These are phyloP conservation scores for Neotragus moschatus DNA, from an alignment of 2,113 vertebrate species.

Conservation along the genomic window DNA sequence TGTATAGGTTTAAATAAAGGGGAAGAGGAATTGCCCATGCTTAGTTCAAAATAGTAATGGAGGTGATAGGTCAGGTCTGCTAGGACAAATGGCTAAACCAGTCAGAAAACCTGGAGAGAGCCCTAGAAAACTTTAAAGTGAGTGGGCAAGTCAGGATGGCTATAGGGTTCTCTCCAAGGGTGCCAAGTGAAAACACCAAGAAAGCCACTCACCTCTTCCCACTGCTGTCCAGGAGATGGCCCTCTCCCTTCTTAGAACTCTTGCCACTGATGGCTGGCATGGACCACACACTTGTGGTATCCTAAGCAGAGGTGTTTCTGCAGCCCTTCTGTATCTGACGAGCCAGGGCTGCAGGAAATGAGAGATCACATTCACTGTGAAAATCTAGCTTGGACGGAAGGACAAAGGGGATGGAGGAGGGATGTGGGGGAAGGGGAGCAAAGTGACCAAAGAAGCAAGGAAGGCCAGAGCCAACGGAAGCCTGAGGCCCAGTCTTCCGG, in stretches of 20 bases:
- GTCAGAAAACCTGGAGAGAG: neutral
- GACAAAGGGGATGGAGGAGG: neutral
- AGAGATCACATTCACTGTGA: neutral
- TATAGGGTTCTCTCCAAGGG: neutral
- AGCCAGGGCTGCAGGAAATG: neutral
- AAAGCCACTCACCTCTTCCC: neutral
- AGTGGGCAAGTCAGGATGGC: neutral
- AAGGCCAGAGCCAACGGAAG: neutral
- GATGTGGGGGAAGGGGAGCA: neutral
- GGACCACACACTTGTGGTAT: neutral
- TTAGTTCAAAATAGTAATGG: neutral
- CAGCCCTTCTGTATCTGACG: neutral
- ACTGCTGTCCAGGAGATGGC: neutral
- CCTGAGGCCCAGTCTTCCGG: slow-evolving; percentile 23
- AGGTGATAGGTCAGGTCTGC: neutral
- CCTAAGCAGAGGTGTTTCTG: neutral
- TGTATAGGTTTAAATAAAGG: neutral
- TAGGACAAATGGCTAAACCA: neutral
- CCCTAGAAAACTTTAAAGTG: neutral
- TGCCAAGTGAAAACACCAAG: neutral
- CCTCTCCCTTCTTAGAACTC: neutral
- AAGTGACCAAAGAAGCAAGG: neutral
- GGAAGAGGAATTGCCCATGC: neutral
- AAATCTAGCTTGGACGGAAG: neutral
- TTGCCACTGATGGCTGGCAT: neutral